Conservation (phyloP, 2,888 invertebrate genomes). For the Mythimna ferrago region DNA sequence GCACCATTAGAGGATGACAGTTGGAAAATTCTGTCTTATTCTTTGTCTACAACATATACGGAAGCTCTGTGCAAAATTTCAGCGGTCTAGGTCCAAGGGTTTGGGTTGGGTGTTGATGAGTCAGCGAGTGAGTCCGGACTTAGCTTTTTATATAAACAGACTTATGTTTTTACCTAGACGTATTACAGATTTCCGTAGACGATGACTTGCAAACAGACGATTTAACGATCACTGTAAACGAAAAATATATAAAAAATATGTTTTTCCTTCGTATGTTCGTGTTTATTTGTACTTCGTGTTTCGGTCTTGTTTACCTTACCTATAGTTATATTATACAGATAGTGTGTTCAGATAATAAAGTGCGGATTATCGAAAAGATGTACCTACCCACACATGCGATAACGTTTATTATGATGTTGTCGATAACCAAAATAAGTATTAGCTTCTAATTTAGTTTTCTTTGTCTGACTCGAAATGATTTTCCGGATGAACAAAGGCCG, state of each 20-base stretch:
- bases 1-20: no score
- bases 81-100: no score
- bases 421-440: slow-evolving; percentile 15
- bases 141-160: no score
- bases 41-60: no score
- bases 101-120: no score
- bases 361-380: slow-evolving; percentile 39
- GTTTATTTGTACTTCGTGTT: slow-evolving; percentile 13
- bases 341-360: slow-evolving; percentile 44
- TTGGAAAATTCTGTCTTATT: no score
- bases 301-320: slow-evolving; percentile 14
- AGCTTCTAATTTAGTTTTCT: slow-evolving; percentile 4
- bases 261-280: slow-evolving; percentile 9
- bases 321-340: slow-evolving; percentile 35
- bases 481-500: slow-evolving; percentile 1
- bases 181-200: neutral
- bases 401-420: slow-evolving; percentile 44
- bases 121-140: no score
- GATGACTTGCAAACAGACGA: neutral
- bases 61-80: no score
- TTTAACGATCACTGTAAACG: neutral
- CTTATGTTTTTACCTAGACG: neutral
- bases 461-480: slow-evolving; percentile 12
- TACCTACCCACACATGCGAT: slow-evolving; percentile 34
- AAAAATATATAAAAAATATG: slow-evolving; percentile 3